These are phyloP conservation scores for Drosophila quinaria DNA, from an alignment of 2,888 invertebrate genomes.

Conservation along the genomic window DNA sequence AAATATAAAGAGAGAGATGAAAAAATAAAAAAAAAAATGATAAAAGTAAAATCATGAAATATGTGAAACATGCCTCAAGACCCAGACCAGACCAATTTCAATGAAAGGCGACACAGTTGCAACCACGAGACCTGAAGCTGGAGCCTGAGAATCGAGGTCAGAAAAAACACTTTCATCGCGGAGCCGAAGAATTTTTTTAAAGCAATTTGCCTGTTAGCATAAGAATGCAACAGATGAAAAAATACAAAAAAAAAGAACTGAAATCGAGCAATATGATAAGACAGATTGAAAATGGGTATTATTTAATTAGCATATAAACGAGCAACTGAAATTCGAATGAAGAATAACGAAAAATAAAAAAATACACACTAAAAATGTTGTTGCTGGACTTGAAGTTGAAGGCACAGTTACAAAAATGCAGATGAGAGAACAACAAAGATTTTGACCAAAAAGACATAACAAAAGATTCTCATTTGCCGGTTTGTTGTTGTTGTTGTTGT, in stretches of 20 bases:
- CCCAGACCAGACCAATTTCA: conserved; percentile 35
- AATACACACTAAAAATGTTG: background rate
- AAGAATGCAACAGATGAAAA: conserved; percentile 54
- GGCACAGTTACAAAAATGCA: conserved; percentile 69
- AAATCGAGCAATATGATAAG: conserved; percentile 67
- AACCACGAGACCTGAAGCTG: conserved; percentile 8
- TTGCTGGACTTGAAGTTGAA: background rate
- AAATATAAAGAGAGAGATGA: conserved; percentile 44
- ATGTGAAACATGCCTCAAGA: conserved; percentile 75
- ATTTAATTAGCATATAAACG: conserved; percentile 75
- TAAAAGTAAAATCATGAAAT: conserved; percentile 79
- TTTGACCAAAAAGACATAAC: conserved; percentile 51
- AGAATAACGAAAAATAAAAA: background rate
- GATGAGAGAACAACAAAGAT: conserved; percentile 60
- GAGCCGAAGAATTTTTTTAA: conserved; percentile 47
- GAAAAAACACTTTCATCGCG: conserved; percentile 80
- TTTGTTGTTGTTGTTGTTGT: conserved; percentile 7
- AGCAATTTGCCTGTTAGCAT: conserved; percentile 59
- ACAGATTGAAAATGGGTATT: conserved; percentile 60
- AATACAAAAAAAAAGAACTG: conserved; percentile 18
- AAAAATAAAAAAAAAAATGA: conserved; percentile 26
- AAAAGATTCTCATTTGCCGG: conserved; percentile 35
- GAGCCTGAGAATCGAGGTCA: conserved; percentile 67
- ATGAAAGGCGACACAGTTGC: conserved; percentile 38
- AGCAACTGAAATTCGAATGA: conserved; percentile 27